Evolutionary conservation across 2,797 vertebrate genomes (phyloP), one percentile per base, ranked within the genome.

Genomic region (Paramormyrops hopkinsi): DNA sequence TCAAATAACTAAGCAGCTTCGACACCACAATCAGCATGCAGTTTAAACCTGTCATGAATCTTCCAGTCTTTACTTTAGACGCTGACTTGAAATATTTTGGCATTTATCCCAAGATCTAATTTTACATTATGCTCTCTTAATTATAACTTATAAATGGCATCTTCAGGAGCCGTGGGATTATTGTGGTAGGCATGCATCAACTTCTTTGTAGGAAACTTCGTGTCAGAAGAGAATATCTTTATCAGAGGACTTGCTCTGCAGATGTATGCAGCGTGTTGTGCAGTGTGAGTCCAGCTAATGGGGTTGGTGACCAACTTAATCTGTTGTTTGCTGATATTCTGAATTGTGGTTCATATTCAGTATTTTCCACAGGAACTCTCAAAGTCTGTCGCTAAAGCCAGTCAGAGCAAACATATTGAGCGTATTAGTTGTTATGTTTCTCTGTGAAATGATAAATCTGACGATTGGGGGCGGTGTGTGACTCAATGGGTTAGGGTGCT

Each of bases 31-130:
- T 44, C 29, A 46, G 44, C 25, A 22, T 79, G 22, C 50, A 50
- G 22, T 84, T 84, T 88, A 59, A 62, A 65, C 4, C 53, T 83
- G n/a, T 69, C 88, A 69, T 87, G 89, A 50, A 44, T 83, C 90
- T 88, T 53, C 89, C 46, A 25, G 41, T 90, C 62, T 76, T 50
- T 53, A 91, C 89, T 91, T 93, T 91, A 91, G 90, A 92, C 92
- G 88, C 91, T 91, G 86, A 93, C 90, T 88, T 50, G 33, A 87
- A 90, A 94, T 89, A 86, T 50, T 88, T 90, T 94, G 93, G 93
- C 93, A 84, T 59, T 3, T 12, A 90, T 94, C 93, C 93, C 90
- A 84, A 90, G 89, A 48, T n/a, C 87, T 88, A 90, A 88, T 91
- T 90, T 89, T 73, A 88, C 79, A 89, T 88, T 44, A n/a, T 25